Base-by-base conservation (phyloP, 2,113 vertebrate species). In the Corythornis vintsioides region DNA sequence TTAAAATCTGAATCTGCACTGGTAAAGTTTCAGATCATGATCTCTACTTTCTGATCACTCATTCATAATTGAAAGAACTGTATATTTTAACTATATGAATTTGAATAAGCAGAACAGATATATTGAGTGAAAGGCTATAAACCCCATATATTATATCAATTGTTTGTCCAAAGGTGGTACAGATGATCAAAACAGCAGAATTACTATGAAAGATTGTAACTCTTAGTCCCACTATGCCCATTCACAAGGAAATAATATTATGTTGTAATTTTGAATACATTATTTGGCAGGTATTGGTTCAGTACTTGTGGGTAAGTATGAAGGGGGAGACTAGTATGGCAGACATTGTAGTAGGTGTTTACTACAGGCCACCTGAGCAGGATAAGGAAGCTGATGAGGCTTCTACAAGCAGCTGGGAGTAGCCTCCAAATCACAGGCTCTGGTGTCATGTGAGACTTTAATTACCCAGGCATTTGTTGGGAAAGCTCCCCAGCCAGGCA, bases 71-170 rank as follows among this genome's bases (percentile, higher is more conserved):
- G n/a, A 75, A 71, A 22, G 9, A n/a, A 11, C 21, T 82, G 10
- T 6, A 7, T 38, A 57, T 48, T 66, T 66, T 40, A 75, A 48
- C 3, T 10, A 35, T 22, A 59, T 55, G 50, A 1, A 28, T 66
- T 63, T 86, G 26, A 72, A 31, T 43, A 57, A 42, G 8, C 12
- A 71, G 3, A 42, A 6, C 15, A 71, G 3, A 61, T 29, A 43
- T 59, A 55, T 21, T 72, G 29, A 7, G 3, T 71, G 70, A 71
- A 80, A n/a, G 2, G 25, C 8, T 71, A 4, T 15, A 42, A 42
- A 21, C 15, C 0, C 4, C 2, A 2, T 43, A 13, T 53, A 55
- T 35, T 4, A 12, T 45, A 22, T 28, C 7, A n/a, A 50, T 33
- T 67, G 2, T 47, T 88, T 9, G 2, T 67, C 9, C 11, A 47